Evolutionary conservation across 2,797 vertebrate genomes (phyloP).

Genomic region (Enteromius thamalakanensis): DNA sequence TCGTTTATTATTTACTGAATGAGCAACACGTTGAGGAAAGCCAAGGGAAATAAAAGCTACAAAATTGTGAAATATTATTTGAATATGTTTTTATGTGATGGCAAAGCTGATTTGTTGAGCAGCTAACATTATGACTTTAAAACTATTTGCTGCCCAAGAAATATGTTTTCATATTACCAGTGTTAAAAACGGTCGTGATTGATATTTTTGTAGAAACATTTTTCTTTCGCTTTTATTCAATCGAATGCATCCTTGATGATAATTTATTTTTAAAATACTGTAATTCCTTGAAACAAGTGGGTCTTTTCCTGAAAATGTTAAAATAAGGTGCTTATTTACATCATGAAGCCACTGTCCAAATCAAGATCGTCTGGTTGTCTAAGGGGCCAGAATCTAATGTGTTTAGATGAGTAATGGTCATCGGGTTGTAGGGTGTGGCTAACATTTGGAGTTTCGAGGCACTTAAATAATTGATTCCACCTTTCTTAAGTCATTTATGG

Average conservation of each 20-base stretch:
- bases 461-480: not conserved
- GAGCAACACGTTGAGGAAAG: not conserved
- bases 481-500: conserved; percentile 10
- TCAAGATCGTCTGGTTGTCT: not conserved
- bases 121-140: not conserved
- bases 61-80: not conserved
- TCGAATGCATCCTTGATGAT: not conserved
- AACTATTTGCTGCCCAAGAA: not conserved
- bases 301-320: not conserved
- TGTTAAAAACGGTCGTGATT: not conserved
- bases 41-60: not conserved
- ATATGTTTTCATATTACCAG: not conserved
- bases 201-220: not conserved
- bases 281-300: not conserved
- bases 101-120: not conserved
- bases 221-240: not conserved
- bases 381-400: not conserved
- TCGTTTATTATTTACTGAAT: not conserved
- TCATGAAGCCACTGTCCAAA: not conserved
- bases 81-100: not conserved
- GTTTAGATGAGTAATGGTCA: conserved; percentile 16
- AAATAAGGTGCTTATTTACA: not conserved
- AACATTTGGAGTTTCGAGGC: not conserved
- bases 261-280: not conserved
- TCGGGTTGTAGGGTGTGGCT: conserved; percentile 7